Evolutionary conservation across 23 tunicate species (phyloP).

Genomic region (Clavelina lepadiformis): DNA sequence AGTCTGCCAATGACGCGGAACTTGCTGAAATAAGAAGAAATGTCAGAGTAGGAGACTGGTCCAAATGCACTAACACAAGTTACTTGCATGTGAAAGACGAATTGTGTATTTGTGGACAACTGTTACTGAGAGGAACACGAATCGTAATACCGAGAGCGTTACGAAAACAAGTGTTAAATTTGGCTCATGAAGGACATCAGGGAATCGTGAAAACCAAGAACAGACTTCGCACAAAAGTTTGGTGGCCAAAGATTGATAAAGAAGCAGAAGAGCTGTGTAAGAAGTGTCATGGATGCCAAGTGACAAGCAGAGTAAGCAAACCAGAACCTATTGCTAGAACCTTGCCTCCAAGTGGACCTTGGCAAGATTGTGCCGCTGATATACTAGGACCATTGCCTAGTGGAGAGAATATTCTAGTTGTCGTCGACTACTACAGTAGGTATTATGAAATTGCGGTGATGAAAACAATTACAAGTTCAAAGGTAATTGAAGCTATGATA

Average conservation of each 20-base stretch:
- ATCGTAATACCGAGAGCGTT: slow-evolving; percentile 9
- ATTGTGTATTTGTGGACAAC: slow-evolving; percentile 14
- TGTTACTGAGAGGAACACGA: slow-evolving; percentile 10
- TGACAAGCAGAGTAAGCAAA: too few species aligned
- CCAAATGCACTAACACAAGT: background rate
- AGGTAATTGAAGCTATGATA: slow-evolving; percentile 1
- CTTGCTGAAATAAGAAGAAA: slow-evolving; percentile 5
- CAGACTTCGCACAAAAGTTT: slow-evolving; percentile 13
- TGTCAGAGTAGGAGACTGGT: slow-evolving; percentile 14
- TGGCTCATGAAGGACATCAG: slow-evolving; percentile 21
- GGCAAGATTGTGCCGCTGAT: slow-evolving; percentile 16
- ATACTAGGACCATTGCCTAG: slow-evolving; percentile 22
- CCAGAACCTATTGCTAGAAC: too few species aligned
- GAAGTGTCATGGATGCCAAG: slow-evolving; percentile 30
- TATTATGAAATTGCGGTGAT: slow-evolving; percentile 7
- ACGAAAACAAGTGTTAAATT: slow-evolving; percentile 3
- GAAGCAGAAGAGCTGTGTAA: slow-evolving; percentile 18
- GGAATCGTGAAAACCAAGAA: slow-evolving; percentile 24
- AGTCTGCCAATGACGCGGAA: background rate
- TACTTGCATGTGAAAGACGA: slow-evolving; percentile 26
- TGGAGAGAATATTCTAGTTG: slow-evolving; percentile 29
- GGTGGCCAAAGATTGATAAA: slow-evolving; percentile 33
- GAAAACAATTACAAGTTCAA: background rate
- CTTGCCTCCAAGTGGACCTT: background rate
- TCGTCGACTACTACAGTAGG: slow-evolving; percentile 29